Evolutionary conservation across 2,113 vertebrate species (phyloP).

Genomic region (Platysteira castanea): DNA sequence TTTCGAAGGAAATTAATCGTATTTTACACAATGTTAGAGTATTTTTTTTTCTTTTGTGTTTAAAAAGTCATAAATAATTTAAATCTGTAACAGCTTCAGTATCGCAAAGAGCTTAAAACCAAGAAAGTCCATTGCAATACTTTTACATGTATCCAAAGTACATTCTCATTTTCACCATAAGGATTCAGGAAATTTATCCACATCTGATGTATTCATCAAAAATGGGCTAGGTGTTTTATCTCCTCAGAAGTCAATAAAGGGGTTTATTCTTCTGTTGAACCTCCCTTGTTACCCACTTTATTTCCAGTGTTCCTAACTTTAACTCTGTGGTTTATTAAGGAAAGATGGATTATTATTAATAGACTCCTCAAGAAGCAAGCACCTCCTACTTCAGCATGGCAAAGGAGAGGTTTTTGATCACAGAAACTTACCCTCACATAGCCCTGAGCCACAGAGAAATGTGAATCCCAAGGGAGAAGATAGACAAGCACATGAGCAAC

Average conservation of each 20-base stretch:
- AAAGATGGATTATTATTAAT: background rate
- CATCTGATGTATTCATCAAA: background rate
- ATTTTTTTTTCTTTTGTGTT: background rate
- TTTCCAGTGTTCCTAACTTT: background rate
- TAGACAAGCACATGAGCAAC: background rate
- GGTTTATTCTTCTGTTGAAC: background rate
- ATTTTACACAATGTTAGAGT: background rate
- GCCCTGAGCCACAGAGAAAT: background rate
- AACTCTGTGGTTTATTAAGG: background rate
- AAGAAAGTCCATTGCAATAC: background rate
- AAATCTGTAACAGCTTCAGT: background rate
- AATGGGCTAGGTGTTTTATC: background rate
- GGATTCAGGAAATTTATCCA: background rate
- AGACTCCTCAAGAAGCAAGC: background rate
- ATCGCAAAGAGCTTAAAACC: background rate
- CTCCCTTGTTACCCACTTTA: background rate
- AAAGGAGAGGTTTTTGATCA: background rate
- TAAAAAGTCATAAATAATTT: background rate
- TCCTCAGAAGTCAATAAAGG: background rate
- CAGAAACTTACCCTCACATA: background rate
- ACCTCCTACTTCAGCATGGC: background rate
- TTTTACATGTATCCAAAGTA: background rate
- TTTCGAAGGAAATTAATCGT: background rate
- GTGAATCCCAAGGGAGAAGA: background rate
- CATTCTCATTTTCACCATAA: background rate